These are phyloP conservation scores for Diplazon laetatorius DNA, from an alignment of 2,888 invertebrate species.

Conservation along the genomic window DNA sequence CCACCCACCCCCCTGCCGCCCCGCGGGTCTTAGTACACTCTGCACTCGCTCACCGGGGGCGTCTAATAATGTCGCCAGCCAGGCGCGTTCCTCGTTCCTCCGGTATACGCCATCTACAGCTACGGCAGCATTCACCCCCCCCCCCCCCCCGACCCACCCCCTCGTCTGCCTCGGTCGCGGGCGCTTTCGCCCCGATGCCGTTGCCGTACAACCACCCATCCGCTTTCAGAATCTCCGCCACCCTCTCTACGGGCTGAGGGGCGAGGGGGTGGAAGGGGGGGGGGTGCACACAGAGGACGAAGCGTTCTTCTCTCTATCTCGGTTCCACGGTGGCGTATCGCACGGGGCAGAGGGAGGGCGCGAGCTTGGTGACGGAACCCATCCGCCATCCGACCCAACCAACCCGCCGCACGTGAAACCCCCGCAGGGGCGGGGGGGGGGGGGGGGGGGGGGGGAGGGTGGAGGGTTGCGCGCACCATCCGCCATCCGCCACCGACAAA, in stretches of 20 bases:
- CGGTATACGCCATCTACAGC: conserved; percentile 64
- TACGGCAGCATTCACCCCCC: conserved; percentile 44
- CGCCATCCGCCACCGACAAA: conserved; percentile 79
- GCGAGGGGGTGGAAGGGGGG: conserved; percentile 40
- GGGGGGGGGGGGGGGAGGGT: too few relatives aligned
- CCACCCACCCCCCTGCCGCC: conserved; percentile 37
- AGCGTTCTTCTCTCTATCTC: conserved; percentile 52
- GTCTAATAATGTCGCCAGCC: conserved; percentile 83
- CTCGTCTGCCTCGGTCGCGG: conserved; percentile 50
- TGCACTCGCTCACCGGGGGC: conserved; percentile 80
- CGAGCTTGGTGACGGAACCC: conserved; percentile 58
- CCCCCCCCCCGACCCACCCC: conserved; percentile 56
- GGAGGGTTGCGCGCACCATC: conserved; percentile 64
- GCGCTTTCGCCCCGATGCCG: conserved; percentile 40
- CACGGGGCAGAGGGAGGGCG: too few relatives aligned
- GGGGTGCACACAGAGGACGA: conserved; percentile 54
- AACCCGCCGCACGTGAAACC: conserved; percentile 53
- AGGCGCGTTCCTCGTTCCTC: conserved; percentile 80
- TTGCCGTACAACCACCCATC: conserved; percentile 62
- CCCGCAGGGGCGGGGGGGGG: too few relatives aligned
- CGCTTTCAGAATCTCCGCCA: conserved; percentile 66
- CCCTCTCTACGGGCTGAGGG: conserved; percentile 55
- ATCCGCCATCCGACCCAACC: conserved; percentile 55
- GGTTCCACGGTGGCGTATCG: conserved; percentile 51
- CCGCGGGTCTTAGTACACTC: conserved; percentile 67